Evolutionary conservation across 2,888 invertebrate species (phyloP), one percentile per base, ranked within the genome.

Genomic region (Epistrophella euchroma): DNA sequence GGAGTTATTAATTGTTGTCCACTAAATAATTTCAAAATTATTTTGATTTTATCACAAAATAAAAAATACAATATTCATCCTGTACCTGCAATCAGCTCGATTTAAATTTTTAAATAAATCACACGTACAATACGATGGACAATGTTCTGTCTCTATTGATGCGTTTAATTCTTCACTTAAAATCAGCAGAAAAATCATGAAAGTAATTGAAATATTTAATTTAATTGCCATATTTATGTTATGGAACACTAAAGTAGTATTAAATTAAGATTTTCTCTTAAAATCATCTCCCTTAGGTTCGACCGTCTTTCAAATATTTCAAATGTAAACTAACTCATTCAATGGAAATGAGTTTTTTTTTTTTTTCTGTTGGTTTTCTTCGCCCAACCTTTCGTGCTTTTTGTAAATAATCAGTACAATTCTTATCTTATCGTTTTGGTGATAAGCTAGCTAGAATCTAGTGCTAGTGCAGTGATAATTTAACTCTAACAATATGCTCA

Each of bases 1-100:
- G 95, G 92, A 88, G 92, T 93, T 86, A 95, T 93, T 88, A 95
- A 93, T 83, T 94, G 94, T 91, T 94, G 94, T 60, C 94, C 93
- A 78, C 93, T 94, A 93, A 91, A 71, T 47, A 58, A 25, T 19
- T 52, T n/a, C 13, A n/a, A 60, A 62, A 60, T 15, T 4, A 40
- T 9, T 22, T 50, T 1, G 9, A 45, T 52, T 25, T 22, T 2
- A 50, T 22, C 50, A 47, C 47, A 15, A 25, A 40, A 56, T 50
- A 72, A 73, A 4, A 71, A 71, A 79, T 37, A 28, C 28, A 28
- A 94, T 84, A 93, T 17, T 80, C 72, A 77, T 15, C 13, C 1
- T 37, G 11, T 40, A 92, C 91, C 92, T 92, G 90, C 92, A 92
- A 83, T 90, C 89, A 5, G 92, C 92, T 11, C 91, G 89, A 89